Evolutionary conservation across 1,140 invertebrate species (phyloP), one percentile per base, ranked within the genome.

Genomic region (Scylla paramamosain): DNA sequence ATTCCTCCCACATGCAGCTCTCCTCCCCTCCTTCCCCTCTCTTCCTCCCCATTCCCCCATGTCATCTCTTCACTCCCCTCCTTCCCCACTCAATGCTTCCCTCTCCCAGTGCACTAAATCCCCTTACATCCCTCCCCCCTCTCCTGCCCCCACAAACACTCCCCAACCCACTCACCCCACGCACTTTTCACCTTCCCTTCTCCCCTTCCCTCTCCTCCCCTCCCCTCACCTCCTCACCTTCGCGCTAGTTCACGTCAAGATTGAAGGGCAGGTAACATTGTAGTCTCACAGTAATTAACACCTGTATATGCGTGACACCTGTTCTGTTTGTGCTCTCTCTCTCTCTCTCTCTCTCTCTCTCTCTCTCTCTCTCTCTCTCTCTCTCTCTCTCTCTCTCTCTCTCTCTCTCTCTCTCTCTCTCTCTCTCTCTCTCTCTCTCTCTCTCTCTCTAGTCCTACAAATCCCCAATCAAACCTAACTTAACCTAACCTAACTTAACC

Each of bases 1-100:
- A 8, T 25, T 90, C 88, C 88, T 90, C 88, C 88, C 52, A 39
- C 88, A n/a, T 0, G 6, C 10, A 39, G 1, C 48, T 32, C n/a
- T 90, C 88, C 39, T 90, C 88, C 39, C 88, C 39, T 91, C 90
- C n/a, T 67, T 46, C 46, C 67, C 48, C 29, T 91, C 90, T 25
- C 52, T 31, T 7, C 29, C 48, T 25, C 52, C 16, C n/a, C 29
- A 8, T 25, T 31, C 16, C n/a, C 52, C 48, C 8, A 12, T 67
- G 4, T n/a, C 89, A 16, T 28, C 89, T 52, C 28, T 29, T 29
- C n/a, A 45, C 14, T 59, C 90, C 89, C 89, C 89, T 91, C 46
- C 45, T 52, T 29, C 89, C 45, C 46, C 89, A 25, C 89, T 59
- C 31, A 39, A n/a, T 52, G 39, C 89, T 59, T 45, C 89, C 32